Base-by-base conservation (phyloP, 2,888 invertebrate genomes). In the Ormyrus rosae region DNA sequence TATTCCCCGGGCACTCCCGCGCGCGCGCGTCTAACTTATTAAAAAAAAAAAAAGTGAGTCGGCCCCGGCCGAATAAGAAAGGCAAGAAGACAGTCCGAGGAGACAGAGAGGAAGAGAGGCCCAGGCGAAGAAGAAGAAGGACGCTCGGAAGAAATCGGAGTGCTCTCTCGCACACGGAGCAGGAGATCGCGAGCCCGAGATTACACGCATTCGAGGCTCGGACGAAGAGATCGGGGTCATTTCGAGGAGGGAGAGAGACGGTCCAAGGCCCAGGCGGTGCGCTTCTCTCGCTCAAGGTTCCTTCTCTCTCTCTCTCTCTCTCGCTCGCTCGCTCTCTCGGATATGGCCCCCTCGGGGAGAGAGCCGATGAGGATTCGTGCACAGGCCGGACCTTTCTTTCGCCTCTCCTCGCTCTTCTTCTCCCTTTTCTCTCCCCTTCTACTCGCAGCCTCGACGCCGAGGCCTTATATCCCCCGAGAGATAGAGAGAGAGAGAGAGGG, bases 381-480 rank as follows among this genome's bases (percentile, higher is more conserved):
- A 34, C 34, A 34, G 73, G 76, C 73, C 64, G 85, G 84, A 82
- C 85, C 85, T 85, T 85, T 84, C 84, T 77, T 78, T 68, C 60
- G 69, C 79, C 67, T 73, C 50, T 67, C 19, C 58, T 71, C 75
- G 72, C 61, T 67, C 71, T 58, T n/a, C n/a, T 53, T 58, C 50
- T 53, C 50, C 19, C 51, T 53, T 45, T 9, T 9, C 50, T 71
- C 34, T 45, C n/a, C 56, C 46, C 19, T 56, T 13, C 19, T 53
- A 53, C 19, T 51, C 53, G 13, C 67, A 34, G 50, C 64, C 9
- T 50, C 4, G 46, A 53, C 50, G 56, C 11, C 69, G 13, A 55
- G 53, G 69, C n/a, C 68, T 76, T 56, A 48, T 13, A 50, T 13
- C 34, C 48, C 55, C 63, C 65, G 46, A 65, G 50, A 76, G 68